These are phyloP conservation scores for Chaenogobius annularis DNA, from an alignment of 2,113 vertebrate genomes.

Conservation along the genomic window DNA sequence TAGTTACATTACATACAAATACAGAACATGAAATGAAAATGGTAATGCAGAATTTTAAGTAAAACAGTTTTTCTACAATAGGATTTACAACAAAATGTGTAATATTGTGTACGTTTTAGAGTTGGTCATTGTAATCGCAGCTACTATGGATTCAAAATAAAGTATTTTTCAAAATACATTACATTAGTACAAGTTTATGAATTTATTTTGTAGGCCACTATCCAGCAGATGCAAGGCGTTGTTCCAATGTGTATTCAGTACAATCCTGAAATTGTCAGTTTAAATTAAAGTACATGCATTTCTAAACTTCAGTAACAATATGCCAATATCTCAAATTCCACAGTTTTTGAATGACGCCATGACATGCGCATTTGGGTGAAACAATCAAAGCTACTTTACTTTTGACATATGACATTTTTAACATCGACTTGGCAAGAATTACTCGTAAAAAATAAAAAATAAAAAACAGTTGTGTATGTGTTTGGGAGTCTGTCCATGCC, in stretches of 20 bases:
- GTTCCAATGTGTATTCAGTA: not conserved
- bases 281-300: slow-evolving; percentile 2
- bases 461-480: slow-evolving; percentile 19
- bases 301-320: not conserved
- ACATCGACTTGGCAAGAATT: slow-evolving; percentile 66
- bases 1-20: not conserved
- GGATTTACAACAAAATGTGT: not conserved
- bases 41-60: not conserved
- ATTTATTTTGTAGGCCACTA: not conserved
- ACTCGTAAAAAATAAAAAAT: slow-evolving; percentile 30
- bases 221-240: not conserved
- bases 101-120: too few relatives aligned
- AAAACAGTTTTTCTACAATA: not conserved
- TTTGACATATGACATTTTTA: slow-evolving; percentile 46
- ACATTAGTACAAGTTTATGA: not conserved
- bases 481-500: slow-evolving; percentile 64
- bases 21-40: not conserved
- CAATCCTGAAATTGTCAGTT: not conserved
- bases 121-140: not conserved
- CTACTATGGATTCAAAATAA: not conserved
- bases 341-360: slow-evolving; percentile 1
- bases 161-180: not conserved
- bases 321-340: not conserved
- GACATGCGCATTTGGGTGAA: not conserved
- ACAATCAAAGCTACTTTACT: slow-evolving; percentile 43